Evolutionary conservation across 2,888 invertebrate species (phyloP).

Genomic region (Petrophora chlorosata): DNA sequence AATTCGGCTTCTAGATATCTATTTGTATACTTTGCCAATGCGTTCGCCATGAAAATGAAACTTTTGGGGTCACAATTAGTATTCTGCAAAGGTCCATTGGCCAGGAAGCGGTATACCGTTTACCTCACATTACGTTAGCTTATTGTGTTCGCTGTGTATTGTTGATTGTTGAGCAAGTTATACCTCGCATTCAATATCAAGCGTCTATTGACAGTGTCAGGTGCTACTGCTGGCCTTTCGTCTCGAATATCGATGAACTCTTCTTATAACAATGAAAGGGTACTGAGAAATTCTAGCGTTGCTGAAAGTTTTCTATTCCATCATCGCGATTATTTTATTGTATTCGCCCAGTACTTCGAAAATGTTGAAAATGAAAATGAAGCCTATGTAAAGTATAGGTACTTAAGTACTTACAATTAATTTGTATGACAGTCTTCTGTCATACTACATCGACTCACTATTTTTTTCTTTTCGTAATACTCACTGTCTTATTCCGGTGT

Average conservation of each 20-base stretch:
- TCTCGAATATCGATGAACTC: slow-evolving; percentile 27
- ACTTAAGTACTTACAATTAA: too few relatives aligned
- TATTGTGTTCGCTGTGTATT: slow-evolving; percentile 69
- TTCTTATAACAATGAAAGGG: background rate
- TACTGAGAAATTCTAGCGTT: background rate
- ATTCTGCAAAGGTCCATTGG: slow-evolving; percentile 57
- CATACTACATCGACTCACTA: too few relatives aligned
- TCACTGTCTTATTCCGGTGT: too few relatives aligned
- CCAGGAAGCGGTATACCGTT: slow-evolving; percentile 71
- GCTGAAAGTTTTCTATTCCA: too few relatives aligned
- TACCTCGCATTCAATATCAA: slow-evolving; percentile 61
- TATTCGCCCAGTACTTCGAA: too few relatives aligned
- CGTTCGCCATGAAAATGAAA: slow-evolving; percentile 36
- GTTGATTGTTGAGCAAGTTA: slow-evolving; percentile 52
- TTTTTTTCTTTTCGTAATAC: too few relatives aligned
- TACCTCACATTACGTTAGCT: slow-evolving; percentile 71
- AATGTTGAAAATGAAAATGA: too few relatives aligned
- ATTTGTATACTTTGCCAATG: slow-evolving; percentile 23
- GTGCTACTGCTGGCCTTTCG: slow-evolving; percentile 33
- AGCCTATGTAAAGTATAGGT: too few relatives aligned
- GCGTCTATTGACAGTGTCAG: slow-evolving; percentile 41
- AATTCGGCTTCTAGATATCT: slow-evolving; percentile 23
- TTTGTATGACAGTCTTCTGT: too few relatives aligned
- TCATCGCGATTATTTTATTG: too few relatives aligned
- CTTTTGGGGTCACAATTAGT: slow-evolving; percentile 58